A percentile compares a stretch with the other conserved stretches of the same genome.
These are phyloP conservation scores for Hippocampus mohnikei DNA, from an alignment of 2,113 vertebrate species.

Conservation along the genomic window DNA sequence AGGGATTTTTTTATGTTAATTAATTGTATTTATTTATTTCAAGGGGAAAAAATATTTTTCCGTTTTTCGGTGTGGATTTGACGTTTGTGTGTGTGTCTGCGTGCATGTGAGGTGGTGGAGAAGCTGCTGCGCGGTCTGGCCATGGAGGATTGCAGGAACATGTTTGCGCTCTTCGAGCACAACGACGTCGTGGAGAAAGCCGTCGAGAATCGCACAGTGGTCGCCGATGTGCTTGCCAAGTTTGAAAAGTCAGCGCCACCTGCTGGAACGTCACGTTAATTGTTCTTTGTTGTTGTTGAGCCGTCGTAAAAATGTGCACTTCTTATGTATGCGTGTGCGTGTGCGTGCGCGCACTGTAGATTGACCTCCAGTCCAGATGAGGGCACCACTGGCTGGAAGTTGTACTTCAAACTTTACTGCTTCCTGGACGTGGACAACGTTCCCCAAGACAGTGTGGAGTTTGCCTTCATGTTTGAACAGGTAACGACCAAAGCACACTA, in stretches of 20 bases:
- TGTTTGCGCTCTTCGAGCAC: constrained; percentile 96
- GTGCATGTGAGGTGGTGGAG: constrained; percentile 85
- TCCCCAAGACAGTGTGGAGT: constrained; percentile 92
- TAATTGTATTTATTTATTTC: too few species aligned
- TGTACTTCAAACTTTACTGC: constrained; percentile 99
- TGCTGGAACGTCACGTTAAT: accelerated
- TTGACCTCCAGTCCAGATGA: constrained; percentile 76
- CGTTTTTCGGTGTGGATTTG: too few species aligned
- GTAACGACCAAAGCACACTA: constrained; percentile 55
- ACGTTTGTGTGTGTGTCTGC: neutral
- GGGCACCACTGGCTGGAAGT: constrained; percentile 80
- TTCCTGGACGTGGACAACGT: constrained; percentile 90
- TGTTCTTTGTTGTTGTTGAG: neutral
- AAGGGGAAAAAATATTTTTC: too few species aligned
- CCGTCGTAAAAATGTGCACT: neutral
- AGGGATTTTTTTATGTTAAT: too few species aligned
- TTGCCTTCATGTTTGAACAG: constrained; percentile 98
- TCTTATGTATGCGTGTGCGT: neutral
- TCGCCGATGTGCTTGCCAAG: constrained; percentile 91
- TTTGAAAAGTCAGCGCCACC: constrained; percentile 85
- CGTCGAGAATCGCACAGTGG: constrained; percentile 89
- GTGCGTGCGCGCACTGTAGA: constrained; percentile 55
- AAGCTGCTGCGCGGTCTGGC: constrained; percentile 92
- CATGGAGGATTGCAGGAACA: constrained; percentile 97
- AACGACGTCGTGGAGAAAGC: constrained; percentile 83